Percentiles rank a stretch among this genome's conserved stretches.
Conservation (phyloP, 1,140 invertebrate genomes). For the Drosophila cardini region DNA sequence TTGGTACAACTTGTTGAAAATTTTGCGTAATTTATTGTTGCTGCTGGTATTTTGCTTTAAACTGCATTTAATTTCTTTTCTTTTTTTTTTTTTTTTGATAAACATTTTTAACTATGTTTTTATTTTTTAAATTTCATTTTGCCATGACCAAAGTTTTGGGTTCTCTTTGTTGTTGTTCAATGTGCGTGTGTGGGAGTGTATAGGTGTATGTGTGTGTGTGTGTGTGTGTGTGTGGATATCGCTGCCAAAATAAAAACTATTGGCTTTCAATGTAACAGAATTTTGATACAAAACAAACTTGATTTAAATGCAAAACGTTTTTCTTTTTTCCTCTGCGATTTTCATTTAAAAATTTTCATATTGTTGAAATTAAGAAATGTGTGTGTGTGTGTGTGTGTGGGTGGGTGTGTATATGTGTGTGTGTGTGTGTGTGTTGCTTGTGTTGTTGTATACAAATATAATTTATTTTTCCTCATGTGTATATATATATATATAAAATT, state of each 20-base stretch:
- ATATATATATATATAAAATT: background rate
- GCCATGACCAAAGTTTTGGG: constrained; percentile 6
- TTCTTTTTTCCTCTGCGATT: constrained; percentile 10
- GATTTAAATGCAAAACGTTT: constrained; percentile 38
- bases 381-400: constrained; percentile 4
- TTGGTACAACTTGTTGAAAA: constrained; percentile 46
- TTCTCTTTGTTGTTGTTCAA: constrained; percentile 24
- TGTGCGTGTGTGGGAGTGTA: constrained; percentile 4
- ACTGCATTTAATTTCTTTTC: constrained; percentile 3
- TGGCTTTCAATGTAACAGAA: constrained; percentile 24
- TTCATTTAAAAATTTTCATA: constrained; percentile 23
- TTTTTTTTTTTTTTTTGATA: constrained; percentile 30
- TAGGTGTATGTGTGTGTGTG: background rate
- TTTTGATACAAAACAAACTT: constrained; percentile 53
- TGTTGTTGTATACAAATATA: constrained; percentile 18
- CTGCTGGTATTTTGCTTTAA: constrained; percentile 7
- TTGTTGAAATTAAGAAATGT: constrained; percentile 28
- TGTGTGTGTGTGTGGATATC: background rate
- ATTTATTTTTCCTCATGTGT: constrained; percentile 5
- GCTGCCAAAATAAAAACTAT: constrained; percentile 23
- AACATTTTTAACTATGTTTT: constrained; percentile 37
- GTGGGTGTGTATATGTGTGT: background rate
- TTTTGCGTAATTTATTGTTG: constrained; percentile 28
- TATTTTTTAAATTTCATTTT: constrained; percentile 12
- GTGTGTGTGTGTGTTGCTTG: constrained; percentile 2